phyloP scores from a whole-genome alignment of 1,140 invertebrate species.

The Vanessa tameamea region DNA sequence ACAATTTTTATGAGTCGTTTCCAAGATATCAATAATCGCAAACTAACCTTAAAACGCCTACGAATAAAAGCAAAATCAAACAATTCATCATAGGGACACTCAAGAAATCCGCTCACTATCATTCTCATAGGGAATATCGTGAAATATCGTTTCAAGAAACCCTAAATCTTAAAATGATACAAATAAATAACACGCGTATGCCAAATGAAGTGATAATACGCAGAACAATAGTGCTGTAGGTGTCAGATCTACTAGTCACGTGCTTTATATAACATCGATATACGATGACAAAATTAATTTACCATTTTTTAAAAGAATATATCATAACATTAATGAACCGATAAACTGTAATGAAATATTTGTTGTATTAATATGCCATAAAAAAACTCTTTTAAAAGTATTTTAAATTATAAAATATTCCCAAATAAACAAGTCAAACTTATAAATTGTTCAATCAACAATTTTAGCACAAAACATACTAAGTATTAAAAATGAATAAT shows the following conservation, averaged over 20 bases:
- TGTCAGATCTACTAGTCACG: slow-evolving; percentile 52
- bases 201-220: slow-evolving; percentile 70
- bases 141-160: slow-evolving; percentile 56
- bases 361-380: no score
- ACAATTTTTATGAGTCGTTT: no score
- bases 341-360: no score
- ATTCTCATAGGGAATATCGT: slow-evolving; percentile 53
- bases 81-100: slow-evolving; percentile 54
- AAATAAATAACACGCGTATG: slow-evolving; percentile 66
- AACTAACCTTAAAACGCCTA: not conserved
- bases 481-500: not conserved
- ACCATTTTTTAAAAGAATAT: not conserved
- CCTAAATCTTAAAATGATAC: slow-evolving; percentile 61
- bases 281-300: slow-evolving; percentile 22
- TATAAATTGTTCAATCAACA: no score
- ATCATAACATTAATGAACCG: not conserved
- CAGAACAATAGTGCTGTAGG: slow-evolving; percentile 51
- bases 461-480: not conserved
- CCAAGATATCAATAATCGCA: no score
- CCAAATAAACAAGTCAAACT: no score
- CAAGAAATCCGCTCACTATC: slow-evolving; percentile 47
- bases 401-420: no score
- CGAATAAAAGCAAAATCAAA: slow-evolving; percentile 28
- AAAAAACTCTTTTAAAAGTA: no score
- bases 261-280: slow-evolving; percentile 6